Evolutionary conservation across 2,113 vertebrate genomes (phyloP), one percentile per base, ranked within the genome.

Genomic region (Malurus elegans): DNA sequence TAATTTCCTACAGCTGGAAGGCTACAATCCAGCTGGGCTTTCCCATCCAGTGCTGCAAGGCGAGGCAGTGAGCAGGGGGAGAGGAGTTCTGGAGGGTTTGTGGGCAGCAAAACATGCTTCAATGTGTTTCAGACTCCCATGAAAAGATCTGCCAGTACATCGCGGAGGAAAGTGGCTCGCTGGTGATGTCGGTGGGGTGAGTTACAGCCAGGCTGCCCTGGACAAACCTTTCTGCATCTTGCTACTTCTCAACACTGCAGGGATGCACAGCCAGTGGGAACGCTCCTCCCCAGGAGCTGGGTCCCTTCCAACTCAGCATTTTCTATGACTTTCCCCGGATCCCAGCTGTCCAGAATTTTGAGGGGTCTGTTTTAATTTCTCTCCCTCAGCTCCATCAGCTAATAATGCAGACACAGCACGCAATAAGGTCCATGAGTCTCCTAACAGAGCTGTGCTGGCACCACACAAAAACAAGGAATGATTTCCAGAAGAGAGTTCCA

Each of bases 171-270:
- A 97, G 97, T 2, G 64, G 94, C 42, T 95, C 97, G 0, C 97
- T 98, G 36, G 98, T 98, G 53, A 90, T 98, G 50, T 98, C 98
- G 5, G 97, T 98, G 23, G 98, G 98, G 98, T 98, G 96, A 97
- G 94, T 97, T 72, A 29, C 1, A 1, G 6, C 34, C 2, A 3
- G 19, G 2, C 44, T 21, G 12, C 18, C 12, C 47, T 1, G 0
- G 2, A 38, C 12, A 32, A 51, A 12, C 7, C 31, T 16, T 36
- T 38, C 11, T 53, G 28, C 26, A 16, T 34, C 57, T 53, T 51
- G n/a, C 8, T 11, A 0, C 17, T 48, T 10, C 60, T 38, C 20
- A 14, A 60, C 50, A 19, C 45, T 32, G 2, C 18, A 10, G 66
- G 3, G 36, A 31, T 26, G 36, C 1, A 0, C 4, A 1, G 4